These are phyloP conservation scores for Metridium senile DNA, from an alignment of 92 coral and sea anemone genomes.

Conservation along the genomic window DNA sequence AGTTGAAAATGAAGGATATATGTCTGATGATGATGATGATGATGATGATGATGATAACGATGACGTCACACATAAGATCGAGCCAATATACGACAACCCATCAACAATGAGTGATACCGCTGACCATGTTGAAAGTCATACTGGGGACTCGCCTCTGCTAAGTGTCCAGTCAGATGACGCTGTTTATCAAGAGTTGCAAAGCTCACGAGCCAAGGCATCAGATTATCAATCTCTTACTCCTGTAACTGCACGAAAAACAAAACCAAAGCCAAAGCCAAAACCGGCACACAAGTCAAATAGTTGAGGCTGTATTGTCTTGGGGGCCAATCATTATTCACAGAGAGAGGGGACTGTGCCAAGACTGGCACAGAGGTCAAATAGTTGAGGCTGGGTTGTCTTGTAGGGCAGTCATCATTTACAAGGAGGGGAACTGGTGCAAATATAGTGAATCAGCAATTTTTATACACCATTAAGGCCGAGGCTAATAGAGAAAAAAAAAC, in stretches of 20 bases:
- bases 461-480: too few relatives aligned
- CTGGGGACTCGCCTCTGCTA: constrained; percentile 17
- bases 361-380: too few relatives aligned
- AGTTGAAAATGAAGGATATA: constrained; percentile 5
- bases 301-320: too few relatives aligned
- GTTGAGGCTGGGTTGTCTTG: too few relatives aligned
- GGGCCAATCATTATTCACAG: too few relatives aligned
- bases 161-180: constrained; percentile 5
- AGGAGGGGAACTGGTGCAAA: too few relatives aligned
- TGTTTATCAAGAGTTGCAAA: constrained; percentile 11
- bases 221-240: constrained; percentile 24
- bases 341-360: too few relatives aligned
- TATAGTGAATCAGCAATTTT: too few relatives aligned
- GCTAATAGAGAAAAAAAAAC: too few relatives aligned
- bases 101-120: background rate
- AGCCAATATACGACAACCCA: constrained; percentile 30
- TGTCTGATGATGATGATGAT: background rate
- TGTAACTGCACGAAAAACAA: background rate
- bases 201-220: background rate
- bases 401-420: too few relatives aligned
- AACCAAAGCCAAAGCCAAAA: constrained; percentile 26
- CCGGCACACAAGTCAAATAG: too few relatives aligned
- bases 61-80: background rate
- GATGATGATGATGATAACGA: background rate
- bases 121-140: background rate